Evolutionary conservation across 2,888 invertebrate species (phyloP).

Genomic region (Latrodectus hesperus): DNA sequence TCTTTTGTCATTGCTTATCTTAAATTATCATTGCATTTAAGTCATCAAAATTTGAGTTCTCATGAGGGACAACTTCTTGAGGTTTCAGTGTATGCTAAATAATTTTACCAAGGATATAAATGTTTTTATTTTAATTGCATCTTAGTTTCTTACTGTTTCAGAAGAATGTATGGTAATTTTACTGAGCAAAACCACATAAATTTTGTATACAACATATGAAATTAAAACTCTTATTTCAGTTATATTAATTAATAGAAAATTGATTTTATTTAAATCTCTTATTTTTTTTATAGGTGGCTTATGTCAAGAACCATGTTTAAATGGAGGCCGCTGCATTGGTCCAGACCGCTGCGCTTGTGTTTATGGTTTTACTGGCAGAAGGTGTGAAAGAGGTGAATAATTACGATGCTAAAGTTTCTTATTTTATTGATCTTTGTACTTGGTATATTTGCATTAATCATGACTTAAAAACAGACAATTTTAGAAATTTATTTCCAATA

Average conservation of each 20-base stretch:
- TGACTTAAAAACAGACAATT: not conserved
- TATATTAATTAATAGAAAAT: not conserved
- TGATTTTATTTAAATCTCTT: not conserved
- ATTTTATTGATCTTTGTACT: not conserved
- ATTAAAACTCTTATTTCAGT: not conserved
- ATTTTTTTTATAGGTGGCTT: conserved; percentile 80
- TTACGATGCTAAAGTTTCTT: not conserved
- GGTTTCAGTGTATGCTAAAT: no score
- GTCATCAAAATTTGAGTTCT: no score
- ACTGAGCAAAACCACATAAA: not conserved
- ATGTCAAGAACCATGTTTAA: conserved; percentile 85
- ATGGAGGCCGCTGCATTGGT: conserved; percentile 89
- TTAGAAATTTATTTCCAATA: no score
- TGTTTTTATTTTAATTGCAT: not conserved
- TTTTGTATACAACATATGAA: not conserved
- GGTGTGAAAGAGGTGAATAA: conserved; percentile 84
- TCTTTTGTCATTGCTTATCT: no score
- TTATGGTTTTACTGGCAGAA: conserved; percentile 87
- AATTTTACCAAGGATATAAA: no score
- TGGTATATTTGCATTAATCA: not conserved
- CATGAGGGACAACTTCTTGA: no score
- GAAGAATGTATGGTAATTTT: not conserved
- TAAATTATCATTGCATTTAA: no score
- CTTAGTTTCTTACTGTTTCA: not conserved
- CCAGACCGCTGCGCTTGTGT: conserved; percentile 90